These are phyloP conservation scores for Falco cherrug DNA, from an alignment of 2,797 vertebrate species.

Conservation along the genomic window DNA sequence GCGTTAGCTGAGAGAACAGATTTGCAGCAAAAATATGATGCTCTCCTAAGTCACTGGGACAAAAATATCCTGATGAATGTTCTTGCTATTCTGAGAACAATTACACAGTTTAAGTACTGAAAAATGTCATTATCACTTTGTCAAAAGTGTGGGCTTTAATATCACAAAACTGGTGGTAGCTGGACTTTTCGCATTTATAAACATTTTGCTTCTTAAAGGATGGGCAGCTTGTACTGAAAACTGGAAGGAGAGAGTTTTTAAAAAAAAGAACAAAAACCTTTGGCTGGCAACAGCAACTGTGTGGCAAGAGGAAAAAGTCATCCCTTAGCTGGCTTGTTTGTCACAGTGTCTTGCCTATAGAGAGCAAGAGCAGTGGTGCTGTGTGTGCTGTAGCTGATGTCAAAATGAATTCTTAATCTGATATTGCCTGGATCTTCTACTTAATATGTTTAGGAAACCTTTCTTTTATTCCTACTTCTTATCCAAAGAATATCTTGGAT, in stretches of 20 bases:
- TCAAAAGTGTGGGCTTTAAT: neutral
- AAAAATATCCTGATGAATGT: neutral
- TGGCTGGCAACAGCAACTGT: neutral
- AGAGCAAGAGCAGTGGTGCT: neutral
- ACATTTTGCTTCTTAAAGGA: neutral
- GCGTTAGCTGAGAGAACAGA: neutral
- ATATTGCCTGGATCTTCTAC: neutral
- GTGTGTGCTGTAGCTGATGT: neutral
- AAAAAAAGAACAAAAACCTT: no score
- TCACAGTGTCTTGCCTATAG: neutral
- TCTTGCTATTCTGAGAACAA: neutral
- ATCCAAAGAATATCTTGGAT: no score
- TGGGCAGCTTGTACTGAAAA: neutral
- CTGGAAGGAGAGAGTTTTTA: neutral
- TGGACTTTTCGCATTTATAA: neutral
- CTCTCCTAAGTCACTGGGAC: neutral
- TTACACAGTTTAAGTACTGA: neutral
- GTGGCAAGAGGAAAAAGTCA: neutral
- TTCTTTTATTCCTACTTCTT: neutral
- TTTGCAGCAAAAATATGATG: neutral
- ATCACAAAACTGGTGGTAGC: neutral
- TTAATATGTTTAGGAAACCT: neutral
- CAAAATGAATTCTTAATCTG: neutral
- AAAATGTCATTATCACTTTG: neutral
- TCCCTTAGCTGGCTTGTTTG: neutral